Base-by-base conservation (phyloP, 2,888 invertebrate species). In the Tuta absoluta region DNA sequence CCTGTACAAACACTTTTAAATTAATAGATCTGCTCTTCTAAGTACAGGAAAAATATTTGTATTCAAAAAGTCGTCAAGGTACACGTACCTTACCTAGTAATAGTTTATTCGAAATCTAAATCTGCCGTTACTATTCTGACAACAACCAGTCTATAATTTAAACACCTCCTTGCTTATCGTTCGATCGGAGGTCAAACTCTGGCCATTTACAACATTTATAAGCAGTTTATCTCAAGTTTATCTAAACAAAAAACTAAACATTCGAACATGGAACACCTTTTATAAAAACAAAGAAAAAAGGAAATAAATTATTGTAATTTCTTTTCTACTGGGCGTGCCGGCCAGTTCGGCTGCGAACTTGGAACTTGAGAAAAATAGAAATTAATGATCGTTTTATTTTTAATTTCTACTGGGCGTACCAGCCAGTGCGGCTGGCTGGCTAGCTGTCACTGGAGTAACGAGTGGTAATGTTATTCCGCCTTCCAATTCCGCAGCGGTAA, bases 401-500 rank as follows among this genome's bases (percentile, higher is more conserved):
- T 24, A 59, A 59, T 57, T 57, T 57, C 57, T 17, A 37, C 57
- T 57, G 57, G 57, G 57, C 57, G 33, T 28, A 10, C 17, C 10
- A 19, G 48, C 48, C 14, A 14, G 57, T 24, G 14, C n/a, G 28
- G 58, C 51, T 51, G 23, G 41, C 41, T 45, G 28, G 58, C 51
- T 51, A 51, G 41, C 41, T 45, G 61, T 61, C 61, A 48, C 28
- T 19, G 68, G 75, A 84, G 82, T 24, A 24, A 56, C 80, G 76
- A 78, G 79, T 78, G 74, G 79, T 90, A 89, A 90, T 89, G 81
- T 81, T 87, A 90, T 89, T 85, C 90, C 90, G 87, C 90, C 90
- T 81, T 89, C 88, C 84, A 82, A 87, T 88, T 89, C 87, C 81
- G 85, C 86, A 83, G 86, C 84, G 81, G 77, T 76, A 75, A 89